Percentiles rank a stretch among this genome's conserved stretches.
These are phyloP conservation scores for Gambusia holbrooki DNA, from an alignment of 2,113 vertebrate genomes.

Conservation along the genomic window DNA sequence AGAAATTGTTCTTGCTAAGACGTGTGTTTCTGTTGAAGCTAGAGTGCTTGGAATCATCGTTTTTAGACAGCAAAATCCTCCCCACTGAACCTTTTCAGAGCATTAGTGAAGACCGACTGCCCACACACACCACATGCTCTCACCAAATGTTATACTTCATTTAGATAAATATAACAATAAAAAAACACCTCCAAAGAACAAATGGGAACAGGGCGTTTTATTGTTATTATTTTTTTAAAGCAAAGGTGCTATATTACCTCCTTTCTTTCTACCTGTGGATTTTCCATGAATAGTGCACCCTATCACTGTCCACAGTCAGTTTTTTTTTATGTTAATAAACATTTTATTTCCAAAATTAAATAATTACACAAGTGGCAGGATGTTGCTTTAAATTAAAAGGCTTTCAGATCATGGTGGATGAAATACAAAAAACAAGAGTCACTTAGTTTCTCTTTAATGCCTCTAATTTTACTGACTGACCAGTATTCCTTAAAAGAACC, in stretches of 20 bases:
- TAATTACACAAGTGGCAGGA: conserved; percentile 30
- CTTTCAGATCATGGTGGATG: conserved; percentile 29
- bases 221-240: background rate
- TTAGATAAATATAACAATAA: conserved; percentile 17
- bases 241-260: background rate
- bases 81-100: conserved; percentile 18
- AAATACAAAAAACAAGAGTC: conserved; percentile 23
- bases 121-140: conserved; percentile 38
- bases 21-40: conserved; percentile 12
- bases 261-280: background rate
- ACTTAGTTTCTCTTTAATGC: conserved; percentile 39
- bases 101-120: conserved; percentile 26
- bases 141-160: conserved; percentile 16
- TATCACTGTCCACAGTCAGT: background rate
- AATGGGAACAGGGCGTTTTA: background rate
- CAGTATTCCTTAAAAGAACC: too few relatives aligned
- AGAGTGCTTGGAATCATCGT: conserved; percentile 30
- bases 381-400: conserved; percentile 43
- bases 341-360: conserved; percentile 37
- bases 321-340: background rate
- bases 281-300: background rate
- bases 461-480: background rate
- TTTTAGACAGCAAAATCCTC: conserved; percentile 22
- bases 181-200: background rate
- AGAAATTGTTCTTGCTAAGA: conserved; percentile 20